Base-by-base conservation (phyloP, 2,797 vertebrate species). In the Peromyscus aztecus region DNA sequence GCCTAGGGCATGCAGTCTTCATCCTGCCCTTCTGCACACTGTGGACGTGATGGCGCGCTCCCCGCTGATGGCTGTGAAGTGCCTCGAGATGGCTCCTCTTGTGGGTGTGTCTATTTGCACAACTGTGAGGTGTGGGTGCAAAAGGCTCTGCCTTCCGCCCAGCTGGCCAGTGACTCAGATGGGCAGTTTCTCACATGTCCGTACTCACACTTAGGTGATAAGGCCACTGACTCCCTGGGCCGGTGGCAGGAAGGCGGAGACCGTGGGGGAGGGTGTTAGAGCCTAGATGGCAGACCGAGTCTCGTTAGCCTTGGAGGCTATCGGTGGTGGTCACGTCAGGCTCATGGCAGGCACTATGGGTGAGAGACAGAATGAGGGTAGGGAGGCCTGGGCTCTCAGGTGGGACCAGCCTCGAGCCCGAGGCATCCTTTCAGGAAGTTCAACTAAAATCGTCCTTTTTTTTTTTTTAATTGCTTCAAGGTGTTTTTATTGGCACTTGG, bases 31-130 rank as follows among this genome's bases (percentile, higher is more conserved):
- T 29, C 40, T 34, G 55, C 31, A 52, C 40, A 0, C 1, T 52
- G 67, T 13, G 7, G 69, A 37, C 69, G 12, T 77, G n/a, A 67
- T 23, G 29, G 43, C 23, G 31, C 0, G 83, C 83, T 95, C 69
- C 80, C 65, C 84, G 16, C 71, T 46, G 43, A 40, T 19, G 76
- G 55, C 55, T 69, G 13, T 40, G 40, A 87, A 77, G 37, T 21
- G 2, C 91, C 90, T 89, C 78, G 88, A 89, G 81, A 88, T 46
- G 84, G 27, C 63, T 88, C 14, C 19, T 49, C 31, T 94, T 31
- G 27, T 13, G 43, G 11, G 7, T 37, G 21, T 90, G 63, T 78
- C 4, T 43, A 37, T 93, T 82, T 76, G 55, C 83, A 85, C 46
- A 69, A 89, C 67, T 78, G 40, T 57, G 31, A 83, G 7, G 3